Conservation (phyloP, 37 sponge, comb jelly and placozoan genomes). For the Geodia barretti region DNA sequence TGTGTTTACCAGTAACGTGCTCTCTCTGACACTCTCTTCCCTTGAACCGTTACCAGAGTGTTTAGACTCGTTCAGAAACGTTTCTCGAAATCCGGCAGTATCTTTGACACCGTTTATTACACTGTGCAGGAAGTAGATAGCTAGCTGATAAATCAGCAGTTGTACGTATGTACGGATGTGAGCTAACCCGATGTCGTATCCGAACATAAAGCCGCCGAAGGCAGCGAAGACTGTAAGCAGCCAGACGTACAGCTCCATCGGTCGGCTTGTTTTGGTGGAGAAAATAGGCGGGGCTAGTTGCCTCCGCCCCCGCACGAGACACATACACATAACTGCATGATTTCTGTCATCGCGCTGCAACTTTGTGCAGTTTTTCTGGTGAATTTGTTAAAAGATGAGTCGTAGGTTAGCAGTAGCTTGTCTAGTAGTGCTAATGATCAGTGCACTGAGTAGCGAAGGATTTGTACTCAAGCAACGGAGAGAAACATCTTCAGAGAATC, state of each 20-base stretch:
- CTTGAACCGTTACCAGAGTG: background rate
- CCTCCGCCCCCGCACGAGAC: too few relatives aligned
- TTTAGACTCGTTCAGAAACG: constrained; percentile 35
- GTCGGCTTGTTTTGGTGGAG: background rate
- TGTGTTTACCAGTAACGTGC: constrained; percentile 27
- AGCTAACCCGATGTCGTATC: constrained; percentile 78
- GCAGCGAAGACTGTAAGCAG: constrained; percentile 60
- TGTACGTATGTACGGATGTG: background rate
- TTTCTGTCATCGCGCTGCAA: too few relatives aligned
- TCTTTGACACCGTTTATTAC: constrained; percentile 73
- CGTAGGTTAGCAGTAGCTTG: background rate
- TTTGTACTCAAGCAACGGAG: background rate
- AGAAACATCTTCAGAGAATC: too few relatives aligned
- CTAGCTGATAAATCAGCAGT: background rate
- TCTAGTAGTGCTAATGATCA: background rate
- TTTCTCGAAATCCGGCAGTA: constrained; percentile 51
- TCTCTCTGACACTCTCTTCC: background rate
- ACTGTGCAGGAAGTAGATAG: background rate
- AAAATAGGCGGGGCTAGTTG: background rate
- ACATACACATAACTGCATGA: too few relatives aligned
- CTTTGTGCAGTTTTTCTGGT: too few relatives aligned
- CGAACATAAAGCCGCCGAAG: constrained; percentile 81
- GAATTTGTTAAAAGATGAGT: too few relatives aligned
- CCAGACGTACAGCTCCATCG: constrained; percentile 46
- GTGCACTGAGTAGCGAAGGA: background rate